A percentile compares a stretch with the other conserved stretches of the same genome.
These are phyloP conservation scores for Murina feae DNA, from an alignment of 2,113 vertebrate species.

Conservation along the genomic window DNA sequence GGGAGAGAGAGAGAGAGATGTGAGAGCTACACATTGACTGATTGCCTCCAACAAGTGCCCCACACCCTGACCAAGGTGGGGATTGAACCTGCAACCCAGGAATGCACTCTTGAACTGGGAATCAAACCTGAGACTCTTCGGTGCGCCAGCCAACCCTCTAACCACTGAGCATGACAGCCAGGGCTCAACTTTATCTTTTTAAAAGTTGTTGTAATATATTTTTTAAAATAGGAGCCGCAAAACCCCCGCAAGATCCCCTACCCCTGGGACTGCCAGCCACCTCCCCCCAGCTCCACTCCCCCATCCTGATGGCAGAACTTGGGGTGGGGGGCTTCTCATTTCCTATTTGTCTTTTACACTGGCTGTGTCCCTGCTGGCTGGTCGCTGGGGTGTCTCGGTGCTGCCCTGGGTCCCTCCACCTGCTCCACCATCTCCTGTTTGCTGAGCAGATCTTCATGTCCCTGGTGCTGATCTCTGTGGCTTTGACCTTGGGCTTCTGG, in stretches of 20 bases:
- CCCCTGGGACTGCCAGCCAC: too few relatives aligned
- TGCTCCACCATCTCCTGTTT: fast-evolving
- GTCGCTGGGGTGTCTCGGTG: background rate
- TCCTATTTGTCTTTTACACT: background rate
- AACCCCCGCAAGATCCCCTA: background rate
- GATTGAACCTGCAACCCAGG: background rate
- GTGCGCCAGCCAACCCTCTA: background rate
- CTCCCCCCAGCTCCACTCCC: too few relatives aligned
- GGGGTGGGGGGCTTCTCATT: background rate
- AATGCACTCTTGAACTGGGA: too few relatives aligned
- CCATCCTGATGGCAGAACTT: background rate
- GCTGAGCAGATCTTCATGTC: conserved; percentile 73
- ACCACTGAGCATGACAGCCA: background rate
- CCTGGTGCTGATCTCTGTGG: background rate
- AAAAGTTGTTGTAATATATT: background rate
- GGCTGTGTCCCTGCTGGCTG: fast-evolving
- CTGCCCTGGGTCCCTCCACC: fast-evolving
- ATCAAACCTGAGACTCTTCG: too few relatives aligned
- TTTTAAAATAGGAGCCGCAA: background rate
- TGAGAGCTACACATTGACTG: background rate
- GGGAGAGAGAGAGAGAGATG: too few relatives aligned
- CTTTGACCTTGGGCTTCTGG: conserved; percentile 63
- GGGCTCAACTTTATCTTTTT: background rate
- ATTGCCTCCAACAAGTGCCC: background rate
- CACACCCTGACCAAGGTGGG: background rate